Evolutionary conservation across 2,888 invertebrate genomes (phyloP), one percentile per base, ranked within the genome.

Genomic region (Microctonus brassicae): DNA sequence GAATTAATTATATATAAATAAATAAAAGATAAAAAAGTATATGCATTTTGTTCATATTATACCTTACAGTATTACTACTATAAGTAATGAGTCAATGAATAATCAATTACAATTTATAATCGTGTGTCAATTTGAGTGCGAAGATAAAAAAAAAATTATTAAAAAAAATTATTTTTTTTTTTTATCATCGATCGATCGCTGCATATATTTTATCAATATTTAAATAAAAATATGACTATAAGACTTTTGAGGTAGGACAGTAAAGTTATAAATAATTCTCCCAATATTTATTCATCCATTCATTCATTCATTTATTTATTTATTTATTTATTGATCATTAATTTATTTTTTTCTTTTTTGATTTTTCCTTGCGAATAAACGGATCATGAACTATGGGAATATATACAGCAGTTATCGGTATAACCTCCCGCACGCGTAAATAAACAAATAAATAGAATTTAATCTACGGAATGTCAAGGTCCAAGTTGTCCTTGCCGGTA

Each of bases 381-480:
- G 22, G 20, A 7, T 17, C 36, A 20, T 36, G 34, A 60, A 42
- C 34, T 20, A 61, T 33, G n/a, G n/a, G 26, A 24, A 39, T 62
- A 34, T 69, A 53, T 33, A 36, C 36, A 34, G 61, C 36, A 53
- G 61, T 26, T 53, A 20, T 69, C 24, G 39, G 66, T 34, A 52
- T 34, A 20, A 33, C 60, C 33, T 33, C 26, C 73, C 69, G 70
- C 69, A 70, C 69, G 4, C 20, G 17, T 47, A 47, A 5, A 47
- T 1, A 47, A 17, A 17, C 47, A 6, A 47, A 47, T 47, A 47
- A 72, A 69, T 69, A 71, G 71, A 70, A 75, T 47, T 47, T 20
- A 77, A 77, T 77, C 73, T 68, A 34, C 70, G 75, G 77, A 76
- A 77, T 77, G 74, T 77, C 77, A 77, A 77, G 77, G 77, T 73